Evolutionary conservation across 1,140 invertebrate species (phyloP), one percentile per base, ranked within the genome.

Genomic region (Sitodiplosis mosellana): DNA sequence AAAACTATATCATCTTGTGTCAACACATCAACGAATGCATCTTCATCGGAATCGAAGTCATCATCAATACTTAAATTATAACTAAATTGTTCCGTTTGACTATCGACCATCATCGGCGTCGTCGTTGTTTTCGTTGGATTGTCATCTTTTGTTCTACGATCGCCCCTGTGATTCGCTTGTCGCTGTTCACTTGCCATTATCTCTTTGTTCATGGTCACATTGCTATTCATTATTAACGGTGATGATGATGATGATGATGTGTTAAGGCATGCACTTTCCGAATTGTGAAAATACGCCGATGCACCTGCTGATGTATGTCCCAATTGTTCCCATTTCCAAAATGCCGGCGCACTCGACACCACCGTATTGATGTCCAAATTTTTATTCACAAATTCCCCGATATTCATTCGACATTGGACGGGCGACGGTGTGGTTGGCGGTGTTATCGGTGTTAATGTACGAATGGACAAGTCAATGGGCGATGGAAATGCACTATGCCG

Each of bases 381-480:
- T 58, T 60, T 71, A 71, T 46, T 56, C 60, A 47, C 68, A 64
- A 40, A 68, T 65, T 15, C 51, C 38, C 50, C 51, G 55, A 54
- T 67, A 27, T 27, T 27, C 27, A 27, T 3, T 27, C 27, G 27
- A 27, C 27, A 27, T 27, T 27, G 27, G 4, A 27, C 27, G 3
- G 71, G 72, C 33, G 73, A 73, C 7, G 73, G 73, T 15, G 73
- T 75, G 47, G 72, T 73, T n/a, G 73, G 73, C 17, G 73, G 73
- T 19, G 73, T 75, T 45, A 75, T 75, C 42, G 73, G 70, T 50
- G 65, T 64, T 12, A 63, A 64, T 33, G 65, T 56, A 51, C 73
- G 69, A 6, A 73, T 49, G 21, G 72, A 74, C 15, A 75, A 56
- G 50, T 75, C 73, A 18, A 75, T 55, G 7, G 73, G 73, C 17